Base-by-base conservation (phyloP, 1,140 invertebrate genomes). In the Bombus waltoni region DNA sequence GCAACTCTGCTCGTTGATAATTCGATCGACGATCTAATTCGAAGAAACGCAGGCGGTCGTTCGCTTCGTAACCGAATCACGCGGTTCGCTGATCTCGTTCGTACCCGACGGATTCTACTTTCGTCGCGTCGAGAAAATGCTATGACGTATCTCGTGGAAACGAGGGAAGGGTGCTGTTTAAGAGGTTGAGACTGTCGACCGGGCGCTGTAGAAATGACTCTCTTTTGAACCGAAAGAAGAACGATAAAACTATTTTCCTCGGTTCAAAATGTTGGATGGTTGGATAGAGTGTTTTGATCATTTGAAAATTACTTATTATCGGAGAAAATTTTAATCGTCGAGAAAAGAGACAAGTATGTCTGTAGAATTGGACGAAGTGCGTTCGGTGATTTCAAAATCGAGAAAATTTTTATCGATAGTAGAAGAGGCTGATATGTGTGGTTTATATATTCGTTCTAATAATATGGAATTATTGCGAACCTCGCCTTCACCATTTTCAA, bases 11-110 rank as follows among this genome's bases (percentile, higher is more conserved):
- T 73, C 80, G 32, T 62, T 75, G 65, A 88, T 88, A 86, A 89
- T 86, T 81, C 72, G 81, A 90, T 90, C 84, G 76, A 59, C 65
- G 83, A 87, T 83, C 76, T 89, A 89, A 89, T 89, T 90, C 75
- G 80, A 89, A 71, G 71, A 62, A 89, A 65, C 74, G 25, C 38
- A 85, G 81, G 57, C 68, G 59, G 76, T 57, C 85, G 78, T 89
- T 87, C 78, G 38, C 66, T 71, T 70, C 53, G 57, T 89, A 90
- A 90, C 81, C 86, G 88, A 80, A 90, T 90, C 89, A 90, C 73
- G 62, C 89, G 70, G 78, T 35, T 87, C 82, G 84, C 65, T 87
- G 89, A 82, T 88, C 80, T 88, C 79, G 74, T 88, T 90, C 83
- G 76, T 47, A 44, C 70, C 62, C 73, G 35, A 65, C 42, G 71